These are phyloP conservation scores for Tetranychus cinnabarinus DNA, from an alignment of 1,140 invertebrate genomes.

Conservation along the genomic window DNA sequence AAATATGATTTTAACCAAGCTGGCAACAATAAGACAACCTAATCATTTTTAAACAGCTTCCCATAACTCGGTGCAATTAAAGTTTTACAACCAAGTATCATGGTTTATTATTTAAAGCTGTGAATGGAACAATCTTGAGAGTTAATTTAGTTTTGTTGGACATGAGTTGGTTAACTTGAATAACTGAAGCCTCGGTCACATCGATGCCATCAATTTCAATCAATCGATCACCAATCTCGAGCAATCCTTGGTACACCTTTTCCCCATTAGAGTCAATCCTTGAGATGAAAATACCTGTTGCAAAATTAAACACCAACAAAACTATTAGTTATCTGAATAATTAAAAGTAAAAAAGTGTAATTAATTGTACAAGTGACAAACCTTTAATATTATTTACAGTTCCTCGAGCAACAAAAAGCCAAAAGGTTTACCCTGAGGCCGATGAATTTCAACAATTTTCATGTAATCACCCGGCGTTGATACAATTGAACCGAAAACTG, in stretches of 20 bases:
- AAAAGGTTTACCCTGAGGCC: constrained; percentile 17
- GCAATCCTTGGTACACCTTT: constrained; percentile 17
- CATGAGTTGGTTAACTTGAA: constrained; percentile 12
- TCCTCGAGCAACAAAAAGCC: constrained; percentile 21
- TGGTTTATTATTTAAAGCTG: too few relatives aligned
- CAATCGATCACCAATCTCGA: constrained; percentile 21
- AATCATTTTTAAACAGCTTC: too few relatives aligned
- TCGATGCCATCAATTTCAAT: constrained; percentile 18
- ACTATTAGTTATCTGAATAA: not conserved
- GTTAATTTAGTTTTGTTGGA: constrained; percentile 10
- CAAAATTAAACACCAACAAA: constrained; percentile 3
- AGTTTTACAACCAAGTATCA: too few relatives aligned
- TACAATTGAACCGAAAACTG: constrained; percentile 14
- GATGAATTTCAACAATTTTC: constrained; percentile 17
- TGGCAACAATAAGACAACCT: too few relatives aligned
- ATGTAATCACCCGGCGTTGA: constrained; percentile 16
- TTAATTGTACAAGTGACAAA: not conserved
- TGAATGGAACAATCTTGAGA: constrained; percentile 9
- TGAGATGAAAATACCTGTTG: constrained; percentile 20
- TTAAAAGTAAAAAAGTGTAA: not conserved
- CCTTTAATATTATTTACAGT: constrained; percentile 18
- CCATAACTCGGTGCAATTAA: too few relatives aligned
- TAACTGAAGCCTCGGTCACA: constrained; percentile 10
- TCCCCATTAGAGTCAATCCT: constrained; percentile 17
- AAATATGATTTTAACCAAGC: too few relatives aligned